Conservation (phyloP, 2,888 invertebrate species). For the Mycogona germanica region DNA sequence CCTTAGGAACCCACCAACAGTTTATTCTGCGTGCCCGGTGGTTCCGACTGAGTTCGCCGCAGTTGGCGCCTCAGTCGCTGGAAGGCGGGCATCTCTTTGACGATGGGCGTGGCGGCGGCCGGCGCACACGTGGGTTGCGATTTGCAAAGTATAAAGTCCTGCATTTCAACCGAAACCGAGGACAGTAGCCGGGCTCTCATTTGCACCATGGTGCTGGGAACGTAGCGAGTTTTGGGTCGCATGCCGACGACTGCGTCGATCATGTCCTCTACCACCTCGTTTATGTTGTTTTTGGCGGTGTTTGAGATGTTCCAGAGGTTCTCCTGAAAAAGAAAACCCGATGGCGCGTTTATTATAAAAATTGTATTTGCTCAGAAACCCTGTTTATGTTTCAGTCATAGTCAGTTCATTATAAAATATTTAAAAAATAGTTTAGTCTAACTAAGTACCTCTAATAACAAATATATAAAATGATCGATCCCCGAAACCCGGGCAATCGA, state of each 20-base stretch:
- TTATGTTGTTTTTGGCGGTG: constrained; percentile 26
- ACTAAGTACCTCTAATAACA: too few relatives aligned
- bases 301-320: background rate
- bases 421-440: too few relatives aligned
- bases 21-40: constrained; percentile 16
- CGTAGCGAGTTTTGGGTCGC: constrained; percentile 27
- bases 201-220: constrained; percentile 26
- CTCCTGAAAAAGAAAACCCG: constrained; percentile 5
- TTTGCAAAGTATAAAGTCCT: constrained; percentile 25
- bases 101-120: constrained; percentile 16
- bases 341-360: too few relatives aligned
- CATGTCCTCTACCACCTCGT: constrained; percentile 30
- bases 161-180: constrained; percentile 25
- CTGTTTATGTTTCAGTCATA: too few relatives aligned
- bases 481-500: too few relatives aligned
- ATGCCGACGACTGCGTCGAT: constrained; percentile 28
- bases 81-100: background rate
- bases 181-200: constrained; percentile 25
- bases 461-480: too few relatives aligned
- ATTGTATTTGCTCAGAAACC: too few relatives aligned
- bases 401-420: too few relatives aligned
- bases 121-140: constrained; percentile 23
- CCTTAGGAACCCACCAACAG: background rate
- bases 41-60: constrained; percentile 18
- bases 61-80: constrained; percentile 10